Percentiles rank a stretch among this genome's conserved stretches.
phyloP scores from a whole-genome alignment of 2,113 vertebrate genomes.

The Mystacornis crossleyi region DNA sequence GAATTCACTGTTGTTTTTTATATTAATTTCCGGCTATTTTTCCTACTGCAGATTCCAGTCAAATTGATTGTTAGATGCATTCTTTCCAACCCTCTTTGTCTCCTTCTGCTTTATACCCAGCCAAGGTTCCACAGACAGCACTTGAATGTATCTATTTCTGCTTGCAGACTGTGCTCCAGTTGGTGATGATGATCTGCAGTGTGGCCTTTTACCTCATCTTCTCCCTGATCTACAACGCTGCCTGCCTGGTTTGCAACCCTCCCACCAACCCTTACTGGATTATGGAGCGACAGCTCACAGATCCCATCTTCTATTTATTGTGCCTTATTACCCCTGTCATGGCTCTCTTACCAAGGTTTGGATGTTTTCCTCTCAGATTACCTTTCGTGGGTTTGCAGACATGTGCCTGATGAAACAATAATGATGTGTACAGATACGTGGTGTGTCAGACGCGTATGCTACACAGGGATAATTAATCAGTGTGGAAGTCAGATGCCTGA shows the following conservation, averaged over 20 bases:
- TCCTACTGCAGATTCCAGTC: neutral
- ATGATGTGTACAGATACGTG: accelerated
- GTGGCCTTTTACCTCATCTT: constrained; percentile 81
- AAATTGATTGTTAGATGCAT: too few species aligned
- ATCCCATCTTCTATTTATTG: constrained; percentile 87
- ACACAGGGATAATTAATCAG: neutral
- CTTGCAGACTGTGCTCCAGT: constrained; percentile 85
- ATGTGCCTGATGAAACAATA: neutral
- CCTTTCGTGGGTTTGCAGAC: neutral
- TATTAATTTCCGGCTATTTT: neutral
- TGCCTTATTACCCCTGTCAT: constrained; percentile 83
- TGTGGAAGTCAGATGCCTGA: neutral
- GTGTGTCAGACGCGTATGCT: neutral
- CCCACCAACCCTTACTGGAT: constrained; percentile 88
- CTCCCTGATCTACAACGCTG: constrained; percentile 79
- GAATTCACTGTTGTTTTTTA: neutral
- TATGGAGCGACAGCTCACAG: constrained; percentile 84
- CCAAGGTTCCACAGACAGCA: neutral
- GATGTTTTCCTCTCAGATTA: neutral
- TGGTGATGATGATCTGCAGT: constrained; percentile 80
- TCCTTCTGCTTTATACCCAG: neutral
- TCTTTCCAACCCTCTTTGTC: neutral
- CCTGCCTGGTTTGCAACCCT: constrained; percentile 85
- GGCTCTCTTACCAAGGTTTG: constrained; percentile 91
- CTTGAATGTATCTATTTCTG: neutral